These are phyloP conservation scores for Pogonus chalceus DNA, from an alignment of 1,140 invertebrate genomes.

Conservation along the genomic window DNA sequence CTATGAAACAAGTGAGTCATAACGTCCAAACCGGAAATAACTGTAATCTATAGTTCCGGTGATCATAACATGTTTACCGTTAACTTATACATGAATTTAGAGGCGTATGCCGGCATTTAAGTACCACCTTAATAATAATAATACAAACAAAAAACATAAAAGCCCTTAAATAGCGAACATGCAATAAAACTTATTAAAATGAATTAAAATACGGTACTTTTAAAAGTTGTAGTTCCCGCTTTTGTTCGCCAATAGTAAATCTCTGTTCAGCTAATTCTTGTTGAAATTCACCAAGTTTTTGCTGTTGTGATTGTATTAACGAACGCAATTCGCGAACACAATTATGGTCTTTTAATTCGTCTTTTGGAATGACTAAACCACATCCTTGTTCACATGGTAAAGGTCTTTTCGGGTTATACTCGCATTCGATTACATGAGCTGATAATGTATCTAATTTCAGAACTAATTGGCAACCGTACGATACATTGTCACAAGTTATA, in stretches of 20 bases:
- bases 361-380: constrained; percentile 86
- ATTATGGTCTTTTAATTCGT: constrained; percentile 89
- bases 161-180: neutral
- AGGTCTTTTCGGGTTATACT: constrained; percentile 88
- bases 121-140: neutral
- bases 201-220: constrained; percentile 46
- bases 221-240: constrained; percentile 74
- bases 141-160: neutral
- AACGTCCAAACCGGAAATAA: too few species aligned
- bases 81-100: too few species aligned
- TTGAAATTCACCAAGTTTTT: constrained; percentile 75
- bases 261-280: constrained; percentile 77
- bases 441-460: constrained; percentile 78
- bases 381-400: constrained; percentile 88
- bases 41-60: too few species aligned
- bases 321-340: constrained; percentile 79
- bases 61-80: too few species aligned
- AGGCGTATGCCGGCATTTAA: too few species aligned
- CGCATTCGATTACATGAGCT: constrained; percentile 82
- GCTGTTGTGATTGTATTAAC: constrained; percentile 75
- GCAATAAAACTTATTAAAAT: neutral
- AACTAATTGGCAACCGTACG: constrained; percentile 73
- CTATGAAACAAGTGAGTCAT: too few species aligned
- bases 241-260: constrained; percentile 78
- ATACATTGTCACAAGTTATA: constrained; percentile 83